Conservation (phyloP, 2,797 vertebrate species). For the Phataginus tetradactyla region DNA sequence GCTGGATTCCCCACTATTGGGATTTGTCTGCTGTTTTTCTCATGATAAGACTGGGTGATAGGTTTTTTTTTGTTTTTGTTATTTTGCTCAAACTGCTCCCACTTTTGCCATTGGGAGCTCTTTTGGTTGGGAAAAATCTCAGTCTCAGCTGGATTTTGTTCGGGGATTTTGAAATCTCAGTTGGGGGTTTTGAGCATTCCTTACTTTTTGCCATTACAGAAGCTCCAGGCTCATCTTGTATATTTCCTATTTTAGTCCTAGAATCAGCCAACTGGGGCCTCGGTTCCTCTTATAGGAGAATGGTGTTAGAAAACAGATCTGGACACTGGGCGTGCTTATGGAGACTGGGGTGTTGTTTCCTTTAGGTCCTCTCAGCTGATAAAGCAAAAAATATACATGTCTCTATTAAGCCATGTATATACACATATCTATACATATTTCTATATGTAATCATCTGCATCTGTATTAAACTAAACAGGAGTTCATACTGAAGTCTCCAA, state of each 20-base stretch:
- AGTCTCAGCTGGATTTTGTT: too few species aligned
- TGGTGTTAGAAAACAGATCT: not conserved
- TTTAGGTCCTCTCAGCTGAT: not conserved
- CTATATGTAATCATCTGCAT: not conserved
- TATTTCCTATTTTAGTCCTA: not conserved
- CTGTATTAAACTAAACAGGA: not conserved
- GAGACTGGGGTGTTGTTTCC: not conserved
- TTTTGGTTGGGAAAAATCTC: not conserved
- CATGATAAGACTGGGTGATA: not conserved
- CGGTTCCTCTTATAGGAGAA: not conserved
- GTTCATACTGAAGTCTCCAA: not conserved
- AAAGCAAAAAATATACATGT: not conserved
- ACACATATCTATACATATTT: not conserved
- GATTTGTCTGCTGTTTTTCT: not conserved
- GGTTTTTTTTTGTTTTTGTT: not conserved
- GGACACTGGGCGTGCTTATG: not conserved
- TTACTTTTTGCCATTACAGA: not conserved
- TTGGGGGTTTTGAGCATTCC: not conserved
- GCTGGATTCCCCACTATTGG: not conserved
- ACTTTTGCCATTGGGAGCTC: not conserved
- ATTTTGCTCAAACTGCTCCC: not conserved
- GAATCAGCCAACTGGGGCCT: not conserved
- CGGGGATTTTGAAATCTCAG: too few species aligned
- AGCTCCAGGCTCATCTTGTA: not conserved
- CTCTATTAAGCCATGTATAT: not conserved